Base-by-base conservation (phyloP, 30 jellyfish, hydroid and myxozoan species). In the Chrysaora quinquecirrha region DNA sequence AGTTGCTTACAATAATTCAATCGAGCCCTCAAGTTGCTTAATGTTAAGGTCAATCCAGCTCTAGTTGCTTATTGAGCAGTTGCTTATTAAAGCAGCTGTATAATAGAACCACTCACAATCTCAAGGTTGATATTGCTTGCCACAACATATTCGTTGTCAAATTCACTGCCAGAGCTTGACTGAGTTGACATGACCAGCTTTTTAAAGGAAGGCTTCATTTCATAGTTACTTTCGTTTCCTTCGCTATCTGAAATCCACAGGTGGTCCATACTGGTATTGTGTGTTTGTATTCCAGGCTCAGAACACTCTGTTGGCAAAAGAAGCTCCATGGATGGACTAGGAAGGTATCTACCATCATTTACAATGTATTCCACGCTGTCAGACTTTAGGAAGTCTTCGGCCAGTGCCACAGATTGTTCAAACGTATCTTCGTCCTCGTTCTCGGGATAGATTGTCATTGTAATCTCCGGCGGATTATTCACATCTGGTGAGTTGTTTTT, bases 161-260 rank as follows among this genome's bases (percentile, higher is more conserved):
- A 19, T 4, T 52, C 68, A 19, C 68, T 52, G 12, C 19, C 29
- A 52, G 68, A 52, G 19, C 68, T 52, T 25, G 68, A 52, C 68
- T 52, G 68, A 20, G 6, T 20, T 20, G 29, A 52, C 6, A 2
- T 20, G 3, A 25, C 68, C 27, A 52, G 29, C 19, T 19, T 52
- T 25, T 10, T 52, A 20, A 16, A 20, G 6, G 68, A 52, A 4
- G 12, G 29, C 68, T 16, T 52, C 68, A 52, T 52, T 19, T 52
- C 68, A 19, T 52, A 52, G 19, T 52, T 52, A 19, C 68, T 52
- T 20, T 52, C 68, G 29, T 52, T 16, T 3, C 27, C 68, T 25
- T 52, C 68, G 68, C 68, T 52, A 52, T 52, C 68, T 3, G 68
- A 52, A 2, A 52, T 25, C 68, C 68, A 52, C 68, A 52, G 29